phyloP scores from a whole-genome alignment of 2,113 vertebrate genomes.

The Vulpes vulpes region DNA sequence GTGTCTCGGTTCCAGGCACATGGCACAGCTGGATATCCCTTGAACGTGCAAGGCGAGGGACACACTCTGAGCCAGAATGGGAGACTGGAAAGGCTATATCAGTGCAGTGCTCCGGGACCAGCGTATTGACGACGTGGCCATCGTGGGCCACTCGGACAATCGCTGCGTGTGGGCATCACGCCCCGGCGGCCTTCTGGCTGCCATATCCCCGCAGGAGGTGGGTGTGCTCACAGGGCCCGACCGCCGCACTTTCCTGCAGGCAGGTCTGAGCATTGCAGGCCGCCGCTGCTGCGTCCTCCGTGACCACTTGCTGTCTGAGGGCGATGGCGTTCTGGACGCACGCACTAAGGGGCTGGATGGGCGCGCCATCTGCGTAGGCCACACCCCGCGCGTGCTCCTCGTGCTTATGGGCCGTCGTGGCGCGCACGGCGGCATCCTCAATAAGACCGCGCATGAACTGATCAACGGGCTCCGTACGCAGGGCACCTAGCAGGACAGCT shows the following conservation, averaged over 20 bases:
- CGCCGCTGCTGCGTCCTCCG: slow-evolving; percentile 82
- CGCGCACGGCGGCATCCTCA: slow-evolving; percentile 81
- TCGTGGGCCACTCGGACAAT: slow-evolving; percentile 79
- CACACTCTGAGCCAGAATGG: slow-evolving; percentile 51
- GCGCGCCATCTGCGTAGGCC: slow-evolving; percentile 80
- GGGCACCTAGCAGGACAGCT: slow-evolving; percentile 41
- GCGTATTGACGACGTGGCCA: slow-evolving; percentile 81
- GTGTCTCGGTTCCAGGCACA: not conserved
- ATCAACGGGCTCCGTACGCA: slow-evolving; percentile 72
- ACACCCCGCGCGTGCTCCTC: slow-evolving; percentile 78
- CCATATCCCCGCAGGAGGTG: slow-evolving; percentile 82
- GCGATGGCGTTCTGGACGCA: slow-evolving; percentile 75
- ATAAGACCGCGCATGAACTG: slow-evolving; percentile 81
- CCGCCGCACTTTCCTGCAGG: slow-evolving; percentile 71
- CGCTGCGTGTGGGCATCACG: slow-evolving; percentile 74
- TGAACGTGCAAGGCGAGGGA: not conserved
- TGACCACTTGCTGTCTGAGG: slow-evolving; percentile 80
- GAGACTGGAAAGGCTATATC: slow-evolving; percentile 83
- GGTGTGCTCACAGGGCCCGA: slow-evolving; percentile 80
- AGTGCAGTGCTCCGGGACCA: slow-evolving; percentile 82
- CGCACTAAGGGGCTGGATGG: slow-evolving; percentile 81
- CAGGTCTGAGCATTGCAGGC: slow-evolving; percentile 73
- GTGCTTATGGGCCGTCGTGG: slow-evolving; percentile 84
- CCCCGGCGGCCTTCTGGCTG: slow-evolving; percentile 80
- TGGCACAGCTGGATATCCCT: fast-evolving